Evolutionary conservation across 2,797 vertebrate species (phyloP).

Genomic region (Erpetoichthys calabaricus): DNA sequence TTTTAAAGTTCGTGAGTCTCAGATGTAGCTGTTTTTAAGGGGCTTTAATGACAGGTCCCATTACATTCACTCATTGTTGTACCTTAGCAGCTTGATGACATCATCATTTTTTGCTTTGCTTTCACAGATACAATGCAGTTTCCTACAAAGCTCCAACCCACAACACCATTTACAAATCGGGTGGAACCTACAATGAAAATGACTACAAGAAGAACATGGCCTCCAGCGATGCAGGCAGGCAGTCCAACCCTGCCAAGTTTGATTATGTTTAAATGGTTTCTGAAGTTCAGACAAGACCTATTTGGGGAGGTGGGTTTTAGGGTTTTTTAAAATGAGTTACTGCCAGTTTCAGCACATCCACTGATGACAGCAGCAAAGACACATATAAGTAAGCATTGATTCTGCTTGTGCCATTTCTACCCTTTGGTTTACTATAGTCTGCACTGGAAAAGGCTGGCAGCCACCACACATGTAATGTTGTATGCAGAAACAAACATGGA

Average conservation of each 20-base stretch:
- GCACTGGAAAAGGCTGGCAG: too few relatives aligned
- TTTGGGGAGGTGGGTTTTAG: conserved; percentile 2
- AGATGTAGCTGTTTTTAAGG: too few relatives aligned
- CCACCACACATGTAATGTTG: too few relatives aligned
- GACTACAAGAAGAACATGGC: conserved; percentile 32
- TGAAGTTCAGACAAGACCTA: neutral
- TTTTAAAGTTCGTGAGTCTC: too few relatives aligned
- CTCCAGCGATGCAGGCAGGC: conserved; percentile 52
- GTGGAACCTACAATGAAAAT: conserved; percentile 38
- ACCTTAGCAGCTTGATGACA: neutral
- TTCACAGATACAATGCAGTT: conserved; percentile 59
- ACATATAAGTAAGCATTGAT: too few relatives aligned
- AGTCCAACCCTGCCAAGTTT: conserved; percentile 57
- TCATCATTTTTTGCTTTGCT: neutral
- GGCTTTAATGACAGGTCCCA: too few relatives aligned
- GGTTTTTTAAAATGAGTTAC: conserved; percentile 20
- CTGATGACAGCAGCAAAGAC: too few relatives aligned
- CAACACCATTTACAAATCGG: conserved; percentile 54
- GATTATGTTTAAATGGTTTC: conserved; percentile 63
- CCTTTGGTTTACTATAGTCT: too few relatives aligned
- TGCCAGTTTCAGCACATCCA: too few relatives aligned
- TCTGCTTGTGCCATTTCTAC: too few relatives aligned
- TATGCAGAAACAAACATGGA: too few relatives aligned
- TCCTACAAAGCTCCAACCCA: conserved; percentile 61
- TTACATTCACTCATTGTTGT: too few relatives aligned